phyloP scores from a whole-genome alignment of 1,140 invertebrate genomes.

The Zaprionus tsacasi region DNA sequence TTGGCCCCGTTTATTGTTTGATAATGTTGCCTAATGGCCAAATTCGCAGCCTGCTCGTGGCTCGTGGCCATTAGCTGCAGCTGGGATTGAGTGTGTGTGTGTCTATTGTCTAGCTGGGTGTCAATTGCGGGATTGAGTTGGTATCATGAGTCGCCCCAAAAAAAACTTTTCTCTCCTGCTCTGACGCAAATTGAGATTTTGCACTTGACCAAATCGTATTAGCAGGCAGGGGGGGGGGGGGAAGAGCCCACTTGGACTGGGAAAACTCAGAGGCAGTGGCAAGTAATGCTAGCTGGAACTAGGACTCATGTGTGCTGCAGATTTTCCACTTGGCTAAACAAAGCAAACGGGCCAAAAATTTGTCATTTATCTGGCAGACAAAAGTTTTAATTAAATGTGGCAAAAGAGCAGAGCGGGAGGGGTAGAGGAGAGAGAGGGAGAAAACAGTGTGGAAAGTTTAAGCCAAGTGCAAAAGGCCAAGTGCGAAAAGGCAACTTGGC shows the following conservation, averaged over 20 bases:
- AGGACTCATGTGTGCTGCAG: slow-evolving; percentile 15
- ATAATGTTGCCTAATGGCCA: slow-evolving; percentile 35
- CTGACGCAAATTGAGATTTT: slow-evolving; percentile 50
- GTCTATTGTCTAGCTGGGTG: slow-evolving; percentile 8
- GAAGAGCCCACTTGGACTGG: not conserved
- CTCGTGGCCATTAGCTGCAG: slow-evolving; percentile 37
- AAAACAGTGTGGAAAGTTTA: slow-evolving; percentile 9
- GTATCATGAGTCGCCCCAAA: slow-evolving; percentile 12
- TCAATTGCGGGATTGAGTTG: slow-evolving; percentile 15
- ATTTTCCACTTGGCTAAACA: slow-evolving; percentile 10
- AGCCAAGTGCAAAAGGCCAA: slow-evolving; percentile 39
- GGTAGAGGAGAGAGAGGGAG: not conserved
- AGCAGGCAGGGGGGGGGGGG: not conserved
- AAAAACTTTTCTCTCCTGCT: not conserved
- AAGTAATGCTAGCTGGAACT: not conserved
- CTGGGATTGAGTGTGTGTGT: slow-evolving; percentile 17
- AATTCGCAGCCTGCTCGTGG: slow-evolving; percentile 12
- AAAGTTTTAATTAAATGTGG: slow-evolving; percentile 49
- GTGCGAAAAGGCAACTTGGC: slow-evolving; percentile 22
- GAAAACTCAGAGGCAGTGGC: slow-evolving; percentile 15
- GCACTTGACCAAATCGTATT: slow-evolving; percentile 50
- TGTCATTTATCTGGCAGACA: slow-evolving; percentile 27
- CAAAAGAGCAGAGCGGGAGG: not conserved
- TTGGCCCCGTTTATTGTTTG: slow-evolving; percentile 37
- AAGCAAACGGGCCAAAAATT: slow-evolving; percentile 12